Evolutionary conservation across 2,888 invertebrate genomes (phyloP).

Genomic region (Allophyes oxyacanthae): DNA sequence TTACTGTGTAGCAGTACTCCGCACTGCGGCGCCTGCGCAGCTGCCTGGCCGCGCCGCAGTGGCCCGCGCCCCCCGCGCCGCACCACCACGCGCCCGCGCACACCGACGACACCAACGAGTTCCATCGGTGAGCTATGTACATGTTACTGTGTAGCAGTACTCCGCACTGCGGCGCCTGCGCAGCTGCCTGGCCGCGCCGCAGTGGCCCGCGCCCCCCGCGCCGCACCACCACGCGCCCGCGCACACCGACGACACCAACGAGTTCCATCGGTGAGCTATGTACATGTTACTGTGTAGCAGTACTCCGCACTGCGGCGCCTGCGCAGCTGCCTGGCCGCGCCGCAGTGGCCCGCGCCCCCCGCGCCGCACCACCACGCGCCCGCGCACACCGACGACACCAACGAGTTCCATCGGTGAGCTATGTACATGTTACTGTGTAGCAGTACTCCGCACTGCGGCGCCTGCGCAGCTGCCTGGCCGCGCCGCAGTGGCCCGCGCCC

Average conservation of each 20-base stretch:
- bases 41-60: slow-evolving; percentile 96
- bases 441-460: slow-evolving; percentile 98
- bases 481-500: slow-evolving; percentile 98
- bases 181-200: slow-evolving; percentile 95
- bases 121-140: slow-evolving; percentile 89
- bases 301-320: slow-evolving; percentile 98
- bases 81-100: slow-evolving; percentile 98
- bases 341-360: slow-evolving; percentile 98
- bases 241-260: slow-evolving; percentile 98
- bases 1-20: slow-evolving; percentile 98
- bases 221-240: slow-evolving; percentile 98
- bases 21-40: slow-evolving; percentile 96
- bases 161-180: slow-evolving; percentile 97
- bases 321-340: slow-evolving; percentile 95
- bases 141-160: slow-evolving; percentile 96
- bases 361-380: slow-evolving; percentile 96
- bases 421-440: slow-evolving; percentile 91
- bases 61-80: slow-evolving; percentile 97
- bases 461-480: slow-evolving; percentile 95
- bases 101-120: slow-evolving; percentile 98
- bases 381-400: slow-evolving; percentile 98
- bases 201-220: slow-evolving; percentile 97
- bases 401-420: slow-evolving; percentile 94
- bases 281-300: slow-evolving; percentile 94
- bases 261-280: slow-evolving; percentile 92